Evolutionary conservation across 2,113 vertebrate species (phyloP).

Genomic region (Cygnus atratus): DNA sequence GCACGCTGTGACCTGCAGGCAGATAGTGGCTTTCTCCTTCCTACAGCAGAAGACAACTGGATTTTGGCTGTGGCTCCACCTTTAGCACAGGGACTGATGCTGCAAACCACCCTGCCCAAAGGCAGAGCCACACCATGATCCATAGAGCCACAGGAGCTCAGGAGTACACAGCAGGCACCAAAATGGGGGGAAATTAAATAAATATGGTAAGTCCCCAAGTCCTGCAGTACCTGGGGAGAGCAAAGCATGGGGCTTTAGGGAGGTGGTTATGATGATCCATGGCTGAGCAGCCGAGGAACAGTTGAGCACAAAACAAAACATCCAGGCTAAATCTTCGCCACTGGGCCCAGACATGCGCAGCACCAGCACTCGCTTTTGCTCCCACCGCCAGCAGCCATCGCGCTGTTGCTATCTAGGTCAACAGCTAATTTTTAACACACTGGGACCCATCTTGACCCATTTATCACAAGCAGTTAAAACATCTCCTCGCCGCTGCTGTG

Average conservation of each 20-base stretch:
- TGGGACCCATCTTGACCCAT: slow-evolving; percentile 41
- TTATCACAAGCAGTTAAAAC: not conserved
- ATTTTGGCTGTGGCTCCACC: not conserved
- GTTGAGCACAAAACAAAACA: not conserved
- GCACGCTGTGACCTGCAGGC: not conserved
- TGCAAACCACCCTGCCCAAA: not conserved
- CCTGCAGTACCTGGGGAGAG: not conserved
- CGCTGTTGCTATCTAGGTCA: slow-evolving; percentile 36
- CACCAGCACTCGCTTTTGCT: not conserved
- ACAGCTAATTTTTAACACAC: slow-evolving; percentile 50
- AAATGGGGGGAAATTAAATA: fast-evolving
- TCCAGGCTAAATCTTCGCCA: not conserved
- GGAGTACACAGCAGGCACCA: not conserved
- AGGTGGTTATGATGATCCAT: not conserved
- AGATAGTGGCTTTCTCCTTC: not conserved
- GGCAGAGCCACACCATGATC: fast-evolving
- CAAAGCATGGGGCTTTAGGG: not conserved
- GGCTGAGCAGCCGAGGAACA: not conserved
- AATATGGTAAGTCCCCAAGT: not conserved
- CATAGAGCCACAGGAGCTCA: fast-evolving
- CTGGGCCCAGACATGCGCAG: fast-evolving
- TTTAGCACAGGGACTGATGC: not conserved
- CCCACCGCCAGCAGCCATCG: not conserved
- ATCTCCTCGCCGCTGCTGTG: fast-evolving
- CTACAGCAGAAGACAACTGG: not conserved